A percentile compares a stretch with the other conserved stretches of the same genome.
These are phyloP conservation scores for Pristionchus arcanus DNA, from an alignment of 2,888 invertebrate genomes.

Conservation along the genomic window DNA sequence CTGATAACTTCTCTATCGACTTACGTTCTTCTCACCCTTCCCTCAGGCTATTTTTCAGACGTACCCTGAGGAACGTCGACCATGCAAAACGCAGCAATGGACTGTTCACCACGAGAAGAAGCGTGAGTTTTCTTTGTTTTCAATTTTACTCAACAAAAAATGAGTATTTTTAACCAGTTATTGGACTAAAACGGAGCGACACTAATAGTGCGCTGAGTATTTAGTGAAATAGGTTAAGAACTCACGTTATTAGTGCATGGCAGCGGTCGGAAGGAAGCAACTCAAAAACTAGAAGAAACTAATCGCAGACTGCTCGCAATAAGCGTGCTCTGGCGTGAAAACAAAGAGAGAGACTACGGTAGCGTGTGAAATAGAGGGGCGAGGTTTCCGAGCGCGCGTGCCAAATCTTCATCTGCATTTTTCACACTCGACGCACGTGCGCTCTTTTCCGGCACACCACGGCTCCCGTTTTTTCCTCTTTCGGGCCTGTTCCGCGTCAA, in stretches of 20 bases:
- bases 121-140: neutral
- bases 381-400: slow-evolving; percentile 39
- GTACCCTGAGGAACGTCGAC: neutral
- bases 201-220: no score
- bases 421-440: slow-evolving; percentile 47
- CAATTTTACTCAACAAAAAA: neutral
- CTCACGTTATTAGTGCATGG: slow-evolving; percentile 13
- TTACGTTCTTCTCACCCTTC: neutral
- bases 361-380: neutral
- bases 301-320: neutral
- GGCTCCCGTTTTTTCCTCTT: neutral
- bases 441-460: slow-evolving; percentile 27
- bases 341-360: slow-evolving; percentile 22
- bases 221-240: neutral
- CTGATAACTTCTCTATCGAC: slow-evolving; percentile 26
- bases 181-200: no score
- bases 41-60: slow-evolving; percentile 5
- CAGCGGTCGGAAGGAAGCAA: neutral
- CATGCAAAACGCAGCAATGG: neutral
- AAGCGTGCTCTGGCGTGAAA: neutral
- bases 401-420: slow-evolving; percentile 44
- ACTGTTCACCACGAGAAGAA: neutral
- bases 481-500: slow-evolving; percentile 3
- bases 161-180: no score
- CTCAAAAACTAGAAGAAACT: neutral